Evolutionary conservation across 2,888 invertebrate genomes (phyloP).

Genomic region (Xestia xanthographa): DNA sequence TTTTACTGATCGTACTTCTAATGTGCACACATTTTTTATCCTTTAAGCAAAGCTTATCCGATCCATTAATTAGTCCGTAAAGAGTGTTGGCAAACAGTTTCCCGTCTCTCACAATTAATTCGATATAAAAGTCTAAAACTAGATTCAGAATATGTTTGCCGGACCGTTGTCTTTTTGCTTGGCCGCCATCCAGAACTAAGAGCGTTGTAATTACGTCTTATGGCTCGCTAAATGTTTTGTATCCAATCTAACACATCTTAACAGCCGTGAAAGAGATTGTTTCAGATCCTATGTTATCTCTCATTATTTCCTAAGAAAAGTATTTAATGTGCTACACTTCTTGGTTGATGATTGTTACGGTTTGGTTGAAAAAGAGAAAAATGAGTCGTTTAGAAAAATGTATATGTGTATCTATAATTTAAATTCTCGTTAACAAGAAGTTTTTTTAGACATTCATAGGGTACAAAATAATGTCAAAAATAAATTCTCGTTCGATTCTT

Average conservation of each 20-base stretch:
- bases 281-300: slow-evolving; percentile 48
- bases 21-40: slow-evolving; percentile 3
- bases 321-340: slow-evolving; percentile 34
- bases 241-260: slow-evolving; percentile 57
- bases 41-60: slow-evolving; percentile 8
- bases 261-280: slow-evolving; percentile 50
- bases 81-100: slow-evolving; percentile 32
- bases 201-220: slow-evolving; percentile 76
- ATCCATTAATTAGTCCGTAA: slow-evolving; percentile 30
- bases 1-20: not conserved
- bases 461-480: too few relatives aligned
- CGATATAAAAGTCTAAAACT: slow-evolving; percentile 46
- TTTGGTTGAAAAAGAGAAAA: not conserved
- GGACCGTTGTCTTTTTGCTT: slow-evolving; percentile 68
- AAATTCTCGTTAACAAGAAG: too few relatives aligned
- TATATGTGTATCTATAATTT: too few relatives aligned
- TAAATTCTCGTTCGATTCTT: too few relatives aligned
- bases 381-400: not conserved
- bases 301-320: slow-evolving; percentile 45
- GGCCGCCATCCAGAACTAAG: slow-evolving; percentile 73
- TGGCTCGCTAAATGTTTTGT: slow-evolving; percentile 66
- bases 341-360: slow-evolving; percentile 5
- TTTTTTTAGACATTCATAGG: too few relatives aligned
- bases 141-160: slow-evolving; percentile 46
- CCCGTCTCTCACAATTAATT: slow-evolving; percentile 46